Conservation (phyloP, 2,113 vertebrate species). For the Theristicus caerulescens region DNA sequence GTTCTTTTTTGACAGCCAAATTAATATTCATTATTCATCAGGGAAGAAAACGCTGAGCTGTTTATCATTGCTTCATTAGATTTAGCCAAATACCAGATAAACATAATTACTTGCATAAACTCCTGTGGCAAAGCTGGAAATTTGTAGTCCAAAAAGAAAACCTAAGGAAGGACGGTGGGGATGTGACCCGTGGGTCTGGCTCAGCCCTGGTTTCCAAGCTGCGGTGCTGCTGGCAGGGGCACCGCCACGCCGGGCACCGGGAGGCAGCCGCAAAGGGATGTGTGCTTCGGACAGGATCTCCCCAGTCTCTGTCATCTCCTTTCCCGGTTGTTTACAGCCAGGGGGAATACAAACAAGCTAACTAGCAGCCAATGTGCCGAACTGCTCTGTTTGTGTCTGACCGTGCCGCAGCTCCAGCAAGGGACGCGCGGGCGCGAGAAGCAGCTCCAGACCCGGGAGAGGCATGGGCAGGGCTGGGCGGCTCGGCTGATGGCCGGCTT, state of each 20-base stretch:
- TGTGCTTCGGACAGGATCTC: neutral
- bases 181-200: neutral
- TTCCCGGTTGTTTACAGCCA: neutral
- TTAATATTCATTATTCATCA: conserved; percentile 78
- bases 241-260: neutral
- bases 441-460: neutral
- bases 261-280: neutral
- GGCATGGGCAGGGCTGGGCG: neutral
- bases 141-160: neutral
- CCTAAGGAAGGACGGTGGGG: neutral
- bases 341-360: neutral
- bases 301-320: neutral
- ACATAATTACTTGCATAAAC: conserved; percentile 71
- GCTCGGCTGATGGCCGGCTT: too few relatives aligned
- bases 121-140: conserved; percentile 52
- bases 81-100: conserved; percentile 75
- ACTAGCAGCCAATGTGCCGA: neutral
- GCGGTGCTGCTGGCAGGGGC: neutral
- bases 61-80: conserved; percentile 77
- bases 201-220: neutral
- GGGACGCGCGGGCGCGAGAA: neutral
- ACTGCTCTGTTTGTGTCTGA: neutral
- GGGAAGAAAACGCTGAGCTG: conserved; percentile 69
- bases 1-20: conserved; percentile 63
- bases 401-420: neutral